A percentile compares a stretch with the other conserved stretches of the same genome.
Conservation (phyloP, 2,797 vertebrate species). For the Pristis pectinata region DNA sequence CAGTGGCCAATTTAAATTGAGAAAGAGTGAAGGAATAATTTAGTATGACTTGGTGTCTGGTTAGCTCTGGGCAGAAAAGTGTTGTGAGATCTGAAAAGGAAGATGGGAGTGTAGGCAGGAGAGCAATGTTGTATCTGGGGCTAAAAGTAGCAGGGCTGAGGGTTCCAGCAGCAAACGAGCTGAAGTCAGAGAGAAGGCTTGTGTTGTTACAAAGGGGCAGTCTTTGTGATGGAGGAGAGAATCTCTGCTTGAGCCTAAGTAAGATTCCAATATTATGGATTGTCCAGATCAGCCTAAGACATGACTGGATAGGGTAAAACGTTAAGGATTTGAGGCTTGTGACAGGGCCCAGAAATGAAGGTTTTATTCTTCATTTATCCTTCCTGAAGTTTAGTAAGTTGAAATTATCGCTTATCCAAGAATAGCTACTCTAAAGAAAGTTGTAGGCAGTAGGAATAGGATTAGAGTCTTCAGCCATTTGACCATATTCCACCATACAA, state of each 20-base stretch:
- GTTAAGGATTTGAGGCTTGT: neutral
- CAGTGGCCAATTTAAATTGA: neutral
- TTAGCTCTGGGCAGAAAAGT: neutral
- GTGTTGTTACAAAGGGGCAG: neutral
- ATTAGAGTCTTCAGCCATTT: neutral
- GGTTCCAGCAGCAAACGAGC: too few species aligned
- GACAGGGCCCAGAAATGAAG: neutral
- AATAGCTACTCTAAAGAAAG: neutral
- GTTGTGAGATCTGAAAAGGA: neutral
- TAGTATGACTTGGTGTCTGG: neutral
- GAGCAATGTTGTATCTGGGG: neutral
- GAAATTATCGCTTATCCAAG: neutral
- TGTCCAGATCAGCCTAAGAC: neutral
- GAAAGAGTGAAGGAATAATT: neutral
- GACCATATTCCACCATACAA: neutral
- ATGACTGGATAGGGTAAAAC: neutral
- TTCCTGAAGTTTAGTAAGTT: neutral
- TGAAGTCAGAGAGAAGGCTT: neutral
- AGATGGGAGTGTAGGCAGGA: neutral
- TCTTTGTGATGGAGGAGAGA: too few species aligned
- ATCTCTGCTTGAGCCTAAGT: too few species aligned
- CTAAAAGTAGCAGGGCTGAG: neutral
- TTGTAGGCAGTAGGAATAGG: neutral
- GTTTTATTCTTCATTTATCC: too few species aligned
- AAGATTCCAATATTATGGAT: too few species aligned